Base-by-base conservation (phyloP, 2,797 vertebrate species). In the Sebastes jordani region DNA sequence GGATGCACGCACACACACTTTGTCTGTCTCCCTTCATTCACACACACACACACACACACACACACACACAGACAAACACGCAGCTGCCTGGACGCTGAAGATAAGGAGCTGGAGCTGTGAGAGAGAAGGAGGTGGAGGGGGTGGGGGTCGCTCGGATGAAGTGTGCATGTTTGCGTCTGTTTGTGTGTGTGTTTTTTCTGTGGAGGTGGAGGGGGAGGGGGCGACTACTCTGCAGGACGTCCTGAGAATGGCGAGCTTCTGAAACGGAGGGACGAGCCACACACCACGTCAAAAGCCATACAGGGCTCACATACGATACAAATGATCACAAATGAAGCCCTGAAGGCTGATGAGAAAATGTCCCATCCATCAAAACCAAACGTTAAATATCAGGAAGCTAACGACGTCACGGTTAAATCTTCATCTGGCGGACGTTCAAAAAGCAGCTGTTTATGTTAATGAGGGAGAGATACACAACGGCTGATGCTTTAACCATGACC, bases 51-150 rank as follows among this genome's bases (percentile, higher is more conserved):
- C 71, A 62, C 34, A 25, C 25, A 22, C 23, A 23, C 22, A 63
- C 71, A 62, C 34, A 71, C 70, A 49, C 62, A 81, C 72, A 93
- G 63, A 90, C 87, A 92, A 85, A 90, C 91, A 89, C 78, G 56
- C 92, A 89, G 92, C 92, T 92, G 94, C 91, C 95, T 96, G 95
- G 92, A 93, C 83, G 76, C 86, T 90, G 82, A 77, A 93, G 94
- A 95, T 95, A 95, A 95, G 94, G 88, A 91, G 83, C 84, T 68
- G 77, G 85, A 91, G 90, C 90, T 88, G 82, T 87, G 88, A 87
- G 87, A 84, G 91, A 85, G 83, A 65, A 71, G 72, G 74, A 25
- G 60, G 71, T 36, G 36, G 36, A 11, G 3, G 71, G 74, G 55
- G 71, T 14, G 23, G 25, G 75, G 82, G 32, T n/a, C 4, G n/a